phyloP scores from a whole-genome alignment of 2,797 vertebrate genomes.

The Australoheros facetus region DNA sequence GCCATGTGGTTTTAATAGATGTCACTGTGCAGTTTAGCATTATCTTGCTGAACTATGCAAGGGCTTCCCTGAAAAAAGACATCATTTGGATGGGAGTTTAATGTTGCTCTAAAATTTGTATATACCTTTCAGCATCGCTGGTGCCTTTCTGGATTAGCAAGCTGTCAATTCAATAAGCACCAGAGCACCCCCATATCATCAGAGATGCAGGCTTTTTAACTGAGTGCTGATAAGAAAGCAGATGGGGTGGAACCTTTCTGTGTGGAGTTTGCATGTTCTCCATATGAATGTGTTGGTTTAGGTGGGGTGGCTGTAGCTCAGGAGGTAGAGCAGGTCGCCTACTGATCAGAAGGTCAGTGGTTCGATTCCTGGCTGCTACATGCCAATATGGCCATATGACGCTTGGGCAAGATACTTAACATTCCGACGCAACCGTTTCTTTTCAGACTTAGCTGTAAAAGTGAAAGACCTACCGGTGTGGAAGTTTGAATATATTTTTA shows the following conservation, averaged over 20 bases:
- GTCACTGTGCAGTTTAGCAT: neutral
- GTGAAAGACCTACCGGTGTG: too few relatives aligned
- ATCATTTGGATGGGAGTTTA: neutral
- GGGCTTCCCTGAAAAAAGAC: neutral
- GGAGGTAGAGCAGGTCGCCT: too few relatives aligned
- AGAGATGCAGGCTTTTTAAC: neutral
- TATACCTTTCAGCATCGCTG: neutral
- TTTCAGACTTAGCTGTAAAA: too few relatives aligned
- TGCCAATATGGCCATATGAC: too few relatives aligned
- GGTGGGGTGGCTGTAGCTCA: too few relatives aligned
- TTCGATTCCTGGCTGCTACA: too few relatives aligned
- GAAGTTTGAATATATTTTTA: too few relatives aligned
- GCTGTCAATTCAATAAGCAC: neutral
- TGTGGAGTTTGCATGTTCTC: too few relatives aligned
- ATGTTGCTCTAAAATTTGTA: neutral
- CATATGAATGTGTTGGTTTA: too few relatives aligned
- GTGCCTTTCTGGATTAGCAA: neutral
- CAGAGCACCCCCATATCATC: neutral
- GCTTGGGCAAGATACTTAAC: too few relatives aligned
- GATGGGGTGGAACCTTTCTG: neutral
- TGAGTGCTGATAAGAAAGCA: neutral
- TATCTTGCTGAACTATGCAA: neutral
- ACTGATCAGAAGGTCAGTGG: too few relatives aligned
- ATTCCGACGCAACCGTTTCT: too few relatives aligned
- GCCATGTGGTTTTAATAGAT: neutral